A percentile compares a stretch with the other conserved stretches of the same genome.
Conservation (phyloP, 2,113 vertebrate species). For the Promerops cafer region DNA sequence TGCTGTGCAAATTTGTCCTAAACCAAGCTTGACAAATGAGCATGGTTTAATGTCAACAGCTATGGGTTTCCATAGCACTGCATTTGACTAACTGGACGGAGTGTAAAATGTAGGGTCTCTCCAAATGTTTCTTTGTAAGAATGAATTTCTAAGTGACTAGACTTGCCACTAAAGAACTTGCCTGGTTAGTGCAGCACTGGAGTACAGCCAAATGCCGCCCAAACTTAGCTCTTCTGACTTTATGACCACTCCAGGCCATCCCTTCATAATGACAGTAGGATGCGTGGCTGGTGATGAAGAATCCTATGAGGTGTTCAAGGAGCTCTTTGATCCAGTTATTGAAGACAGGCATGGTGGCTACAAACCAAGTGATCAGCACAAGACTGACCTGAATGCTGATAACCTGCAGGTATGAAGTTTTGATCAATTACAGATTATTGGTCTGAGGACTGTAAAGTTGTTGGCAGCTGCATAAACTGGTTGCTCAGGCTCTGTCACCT, state of each 20-base stretch:
- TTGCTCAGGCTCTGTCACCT: background rate
- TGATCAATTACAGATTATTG: background rate
- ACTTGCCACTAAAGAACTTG: constrained; percentile 27
- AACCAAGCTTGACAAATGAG: background rate
- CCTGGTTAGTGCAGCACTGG: constrained; percentile 2
- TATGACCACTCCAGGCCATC: constrained; percentile 80
- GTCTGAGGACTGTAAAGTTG: background rate
- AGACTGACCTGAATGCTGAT: constrained; percentile 86
- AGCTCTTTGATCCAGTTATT: constrained; percentile 93
- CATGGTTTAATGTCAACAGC: background rate
- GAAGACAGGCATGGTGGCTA: constrained; percentile 92
- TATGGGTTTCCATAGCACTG: background rate
- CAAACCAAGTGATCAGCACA: constrained; percentile 92
- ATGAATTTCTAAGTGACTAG: constrained; percentile 14
- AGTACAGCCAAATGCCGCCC: background rate
- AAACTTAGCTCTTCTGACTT: constrained; percentile 35
- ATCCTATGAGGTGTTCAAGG: constrained; percentile 87
- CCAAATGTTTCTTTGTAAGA: background rate
- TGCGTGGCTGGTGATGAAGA: constrained; percentile 95
- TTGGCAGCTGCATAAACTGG: background rate
- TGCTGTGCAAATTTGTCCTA: constrained; percentile 21
- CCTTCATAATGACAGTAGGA: constrained; percentile 95
- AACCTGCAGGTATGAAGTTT: constrained; percentile 82
- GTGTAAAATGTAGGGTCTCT: background rate
- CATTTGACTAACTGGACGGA: background rate